These are phyloP conservation scores for Eilema sororculum DNA, from an alignment of 2,888 invertebrate genomes.

Conservation along the genomic window DNA sequence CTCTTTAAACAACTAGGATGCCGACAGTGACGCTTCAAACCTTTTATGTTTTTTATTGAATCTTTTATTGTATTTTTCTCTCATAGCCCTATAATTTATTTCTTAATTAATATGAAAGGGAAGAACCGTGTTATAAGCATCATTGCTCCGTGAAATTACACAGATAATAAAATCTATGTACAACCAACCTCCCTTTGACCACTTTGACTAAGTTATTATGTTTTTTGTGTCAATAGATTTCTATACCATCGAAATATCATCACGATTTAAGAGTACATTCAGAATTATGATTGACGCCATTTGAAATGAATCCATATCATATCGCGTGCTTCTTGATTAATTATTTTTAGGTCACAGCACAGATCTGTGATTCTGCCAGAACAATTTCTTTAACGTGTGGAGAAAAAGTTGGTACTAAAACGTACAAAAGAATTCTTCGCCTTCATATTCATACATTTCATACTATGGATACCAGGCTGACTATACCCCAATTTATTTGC, in stretches of 20 bases:
- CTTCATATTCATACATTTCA: background rate
- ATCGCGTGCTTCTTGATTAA: slow-evolving; percentile 4
- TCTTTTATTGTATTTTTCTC: no score
- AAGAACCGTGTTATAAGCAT: no score
- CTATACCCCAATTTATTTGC: no score
- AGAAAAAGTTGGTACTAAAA: background rate
- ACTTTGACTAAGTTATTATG: background rate
- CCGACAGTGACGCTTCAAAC: no score
- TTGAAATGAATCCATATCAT: background rate
- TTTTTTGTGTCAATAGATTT: background rate
- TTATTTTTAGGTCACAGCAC: background rate
- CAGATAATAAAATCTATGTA: background rate
- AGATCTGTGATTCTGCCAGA: background rate
- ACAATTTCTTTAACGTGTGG: background rate
- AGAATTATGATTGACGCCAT: background rate
- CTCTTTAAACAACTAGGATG: no score
- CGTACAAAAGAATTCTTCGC: background rate
- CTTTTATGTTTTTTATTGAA: no score
- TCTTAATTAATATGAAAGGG: no score
- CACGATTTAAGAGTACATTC: background rate
- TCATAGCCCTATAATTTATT: no score
- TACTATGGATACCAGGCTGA: no score
- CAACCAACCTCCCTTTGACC: background rate
- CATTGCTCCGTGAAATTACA: no score
- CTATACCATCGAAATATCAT: background rate